Base-by-base conservation (phyloP, 2,888 invertebrate species). In the Lasioglossum zephyrum region DNA sequence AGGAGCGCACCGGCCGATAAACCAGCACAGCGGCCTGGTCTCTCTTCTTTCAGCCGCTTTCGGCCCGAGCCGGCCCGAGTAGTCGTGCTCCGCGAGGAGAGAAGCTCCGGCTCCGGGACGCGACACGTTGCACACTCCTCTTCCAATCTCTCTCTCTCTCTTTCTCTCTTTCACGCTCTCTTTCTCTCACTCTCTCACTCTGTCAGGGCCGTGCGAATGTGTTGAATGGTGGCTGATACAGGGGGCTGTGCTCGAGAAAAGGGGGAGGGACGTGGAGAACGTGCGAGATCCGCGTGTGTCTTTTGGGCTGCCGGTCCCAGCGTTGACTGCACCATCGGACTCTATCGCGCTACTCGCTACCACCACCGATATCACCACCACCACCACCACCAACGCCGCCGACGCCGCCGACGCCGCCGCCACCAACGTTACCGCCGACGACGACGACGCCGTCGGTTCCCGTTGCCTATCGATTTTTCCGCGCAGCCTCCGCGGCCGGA, bases 401-500 rank as follows among this genome's bases (percentile, higher is more conserved):
- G 69, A 16, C 83, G 72, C 36, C 82, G 80, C 39, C 85, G 80
- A 26, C 84, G 85, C 44, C 85, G 78, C 41, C 82, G 78, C 39
- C 82, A 84, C 60, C 73, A 79, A 78, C 85, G 80, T 39, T 84
- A 84, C 44, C 86, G 81, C 41, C 82, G 79, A n/a, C 82, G 86
- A 66, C 73, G 82, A 79, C 79, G 89, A 83, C 82, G 91, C 90
- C 84, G 87, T 83, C 89, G 87, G 84, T 81, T 84, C 82, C 86
- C 85, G 87, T 87, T 91, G 90, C 79, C 91, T 94, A 94, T 94
- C 94, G 94, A 94, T 94, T 94, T 94, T 94, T 93, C 94, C 93
- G 94, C 94, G 94, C 94, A 94, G 94, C 94, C 94, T 94, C 94
- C 94, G 91, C 94, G 91, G 89, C 91, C 88, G 92, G 92, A 92